Evolutionary conservation across 2,113 vertebrate genomes (phyloP).

Genomic region (Microcebus lehilahytsara): DNA sequence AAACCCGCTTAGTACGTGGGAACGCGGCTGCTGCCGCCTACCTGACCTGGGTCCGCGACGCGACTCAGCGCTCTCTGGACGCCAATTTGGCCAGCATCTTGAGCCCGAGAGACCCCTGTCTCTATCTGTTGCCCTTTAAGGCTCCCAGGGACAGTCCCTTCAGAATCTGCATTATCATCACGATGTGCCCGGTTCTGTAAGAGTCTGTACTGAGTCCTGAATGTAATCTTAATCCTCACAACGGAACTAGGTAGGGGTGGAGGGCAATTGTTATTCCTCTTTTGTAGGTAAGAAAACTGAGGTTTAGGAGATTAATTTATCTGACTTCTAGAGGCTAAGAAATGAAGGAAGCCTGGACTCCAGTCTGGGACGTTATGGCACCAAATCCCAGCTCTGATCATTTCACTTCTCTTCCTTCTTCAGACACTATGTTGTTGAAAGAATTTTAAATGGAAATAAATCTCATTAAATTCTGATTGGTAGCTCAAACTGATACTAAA

Average conservation of each 20-base stretch:
- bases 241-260: neutral
- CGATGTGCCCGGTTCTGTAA: neutral
- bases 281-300: neutral
- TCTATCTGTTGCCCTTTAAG: fast-evolving
- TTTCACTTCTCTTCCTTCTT: neutral
- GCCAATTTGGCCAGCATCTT: neutral
- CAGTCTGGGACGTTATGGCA: neutral
- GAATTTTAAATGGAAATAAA: conserved; percentile 18
- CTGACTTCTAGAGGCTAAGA: neutral
- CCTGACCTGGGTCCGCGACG: fast-evolving
- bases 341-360: neutral
- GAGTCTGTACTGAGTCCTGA: too few species aligned
- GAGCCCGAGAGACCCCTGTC: fast-evolving
- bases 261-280: neutral
- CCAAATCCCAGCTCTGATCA: neutral
- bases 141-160: neutral
- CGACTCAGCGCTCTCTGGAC: neutral
- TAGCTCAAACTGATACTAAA: neutral
- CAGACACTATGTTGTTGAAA: neutral
- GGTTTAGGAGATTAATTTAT: neutral
- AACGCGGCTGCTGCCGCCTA: fast-evolving
- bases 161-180: neutral
- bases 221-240: neutral
- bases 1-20: neutral
- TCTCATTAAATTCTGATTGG: neutral